Conservation (phyloP, 2,888 invertebrate species). For the Eilema depressum region DNA sequence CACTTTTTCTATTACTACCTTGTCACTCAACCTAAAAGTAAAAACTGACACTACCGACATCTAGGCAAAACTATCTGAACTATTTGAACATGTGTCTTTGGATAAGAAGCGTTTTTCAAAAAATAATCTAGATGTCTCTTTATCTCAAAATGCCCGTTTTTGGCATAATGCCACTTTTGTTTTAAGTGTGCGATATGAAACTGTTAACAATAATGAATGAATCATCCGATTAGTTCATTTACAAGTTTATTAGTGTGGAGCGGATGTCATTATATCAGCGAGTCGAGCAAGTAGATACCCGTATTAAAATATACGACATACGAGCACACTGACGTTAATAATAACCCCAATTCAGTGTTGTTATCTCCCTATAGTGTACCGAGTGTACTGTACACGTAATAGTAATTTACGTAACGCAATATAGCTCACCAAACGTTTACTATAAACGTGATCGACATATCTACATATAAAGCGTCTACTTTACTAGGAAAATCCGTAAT, state of each 20-base stretch:
- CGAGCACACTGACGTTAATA: conserved; percentile 43
- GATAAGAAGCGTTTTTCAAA: too few species aligned
- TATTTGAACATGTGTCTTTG: too few species aligned
- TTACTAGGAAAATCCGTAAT: conserved; percentile 48
- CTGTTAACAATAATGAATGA: conserved; percentile 6
- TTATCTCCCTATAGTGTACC: conserved; percentile 49
- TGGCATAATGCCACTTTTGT: too few species aligned
- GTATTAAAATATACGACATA: conserved; percentile 15
- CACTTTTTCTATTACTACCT: too few species aligned
- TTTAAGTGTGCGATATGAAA: too few species aligned
- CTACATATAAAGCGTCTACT: conserved; percentile 30
- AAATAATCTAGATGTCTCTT: too few species aligned
- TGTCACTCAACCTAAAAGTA: too few species aligned
- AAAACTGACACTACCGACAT: too few species aligned
- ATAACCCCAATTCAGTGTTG: conserved; percentile 52
- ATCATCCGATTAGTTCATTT: conserved; percentile 13
- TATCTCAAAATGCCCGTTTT: too few species aligned
- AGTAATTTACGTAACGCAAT: conserved; percentile 53
- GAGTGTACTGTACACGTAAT: conserved; percentile 51
- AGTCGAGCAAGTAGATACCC: conserved; percentile 10
- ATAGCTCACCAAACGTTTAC: conserved; percentile 39
- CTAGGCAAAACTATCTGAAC: too few species aligned
- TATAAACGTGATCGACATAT: conserved; percentile 53
- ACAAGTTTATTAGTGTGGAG: conserved; percentile 12
- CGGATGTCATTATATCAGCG: conserved; percentile 22